Evolutionary conservation across 1,140 invertebrate genomes (phyloP).

Genomic region (Diplogasteroides magnus): DNA sequence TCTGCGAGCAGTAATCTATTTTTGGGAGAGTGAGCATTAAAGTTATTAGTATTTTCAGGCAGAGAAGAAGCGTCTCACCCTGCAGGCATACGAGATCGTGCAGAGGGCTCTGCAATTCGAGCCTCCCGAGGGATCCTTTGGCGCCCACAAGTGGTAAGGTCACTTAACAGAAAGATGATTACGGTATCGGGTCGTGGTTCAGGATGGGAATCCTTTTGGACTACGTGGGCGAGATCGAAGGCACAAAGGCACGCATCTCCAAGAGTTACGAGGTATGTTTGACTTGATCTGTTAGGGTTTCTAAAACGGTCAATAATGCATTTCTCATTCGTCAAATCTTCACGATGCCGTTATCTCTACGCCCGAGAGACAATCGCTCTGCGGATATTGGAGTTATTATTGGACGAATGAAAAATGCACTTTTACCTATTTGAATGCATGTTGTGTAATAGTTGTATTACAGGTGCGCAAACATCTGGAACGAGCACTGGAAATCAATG

Average conservation of each 20-base stretch:
- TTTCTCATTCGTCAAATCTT: too few species aligned
- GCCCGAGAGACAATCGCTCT: too few species aligned
- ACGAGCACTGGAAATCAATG: slow-evolving; percentile 47
- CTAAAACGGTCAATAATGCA: too few species aligned
- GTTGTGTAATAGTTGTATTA: neutral
- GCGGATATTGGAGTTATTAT: too few species aligned
- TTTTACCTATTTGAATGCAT: too few species aligned
- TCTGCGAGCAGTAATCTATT: too few species aligned
- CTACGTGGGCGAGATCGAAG: slow-evolving; percentile 50
- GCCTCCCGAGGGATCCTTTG: slow-evolving; percentile 38
- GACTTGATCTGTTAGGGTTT: too few species aligned
- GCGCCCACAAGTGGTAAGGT: slow-evolving; percentile 50
- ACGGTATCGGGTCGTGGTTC: too few species aligned
- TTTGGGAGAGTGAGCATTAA: too few species aligned
- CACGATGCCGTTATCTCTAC: too few species aligned
- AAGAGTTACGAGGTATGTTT: slow-evolving; percentile 40
- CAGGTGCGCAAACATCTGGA: slow-evolving; percentile 39
- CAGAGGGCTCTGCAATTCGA: slow-evolving; percentile 40
- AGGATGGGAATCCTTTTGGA: slow-evolving; percentile 53
- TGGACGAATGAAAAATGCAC: too few species aligned
- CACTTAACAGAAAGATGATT: slow-evolving; percentile 8
- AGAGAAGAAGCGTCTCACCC: slow-evolving; percentile 41
- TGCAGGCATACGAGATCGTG: slow-evolving; percentile 43
- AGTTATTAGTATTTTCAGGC: slow-evolving; percentile 16
- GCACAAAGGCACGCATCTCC: slow-evolving; percentile 43